phyloP scores from a whole-genome alignment of 2,888 invertebrate genomes.

The Chrysomela aeneicollis region DNA sequence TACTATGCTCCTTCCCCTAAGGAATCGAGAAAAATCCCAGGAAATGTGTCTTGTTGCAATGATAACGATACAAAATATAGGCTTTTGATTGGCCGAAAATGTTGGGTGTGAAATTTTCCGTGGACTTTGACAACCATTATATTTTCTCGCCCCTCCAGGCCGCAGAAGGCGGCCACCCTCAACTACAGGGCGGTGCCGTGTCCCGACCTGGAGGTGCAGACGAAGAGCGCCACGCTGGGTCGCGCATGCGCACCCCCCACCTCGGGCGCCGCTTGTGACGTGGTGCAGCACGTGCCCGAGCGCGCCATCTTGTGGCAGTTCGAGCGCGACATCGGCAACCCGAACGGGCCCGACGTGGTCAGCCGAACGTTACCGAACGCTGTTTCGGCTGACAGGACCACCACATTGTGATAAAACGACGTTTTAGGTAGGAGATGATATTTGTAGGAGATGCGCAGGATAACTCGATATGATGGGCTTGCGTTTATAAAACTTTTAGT shows the following conservation, averaged over 20 bases:
- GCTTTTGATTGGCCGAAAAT: too few species aligned
- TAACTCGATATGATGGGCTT: too few species aligned
- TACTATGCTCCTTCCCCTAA: too few species aligned
- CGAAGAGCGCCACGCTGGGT: conserved; percentile 35
- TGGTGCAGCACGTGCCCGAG: conserved; percentile 80
- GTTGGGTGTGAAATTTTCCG: too few species aligned
- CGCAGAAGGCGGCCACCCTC: conserved; percentile 52
- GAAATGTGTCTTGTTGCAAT: too few species aligned
- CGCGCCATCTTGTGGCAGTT: conserved; percentile 61
- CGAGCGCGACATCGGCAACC: conserved; percentile 59
- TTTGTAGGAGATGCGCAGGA: background rate
- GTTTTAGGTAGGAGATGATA: background rate
- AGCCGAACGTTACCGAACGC: conserved; percentile 57
- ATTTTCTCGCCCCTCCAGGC: conserved; percentile 28
- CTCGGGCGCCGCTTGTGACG: conserved; percentile 76
- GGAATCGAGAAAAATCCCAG: too few species aligned
- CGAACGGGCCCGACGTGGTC: conserved; percentile 60
- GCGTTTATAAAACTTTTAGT: too few species aligned
- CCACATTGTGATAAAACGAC: conserved; percentile 59
- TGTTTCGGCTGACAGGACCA: conserved; percentile 57
- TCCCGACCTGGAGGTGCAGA: conserved; percentile 43
- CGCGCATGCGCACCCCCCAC: conserved; percentile 59
- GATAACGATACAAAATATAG: too few species aligned
- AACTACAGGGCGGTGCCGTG: conserved; percentile 54
- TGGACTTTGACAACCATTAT: too few species aligned